These are phyloP conservation scores for Polietes domitor DNA, from an alignment of 2,888 invertebrate species.

Conservation along the genomic window DNA sequence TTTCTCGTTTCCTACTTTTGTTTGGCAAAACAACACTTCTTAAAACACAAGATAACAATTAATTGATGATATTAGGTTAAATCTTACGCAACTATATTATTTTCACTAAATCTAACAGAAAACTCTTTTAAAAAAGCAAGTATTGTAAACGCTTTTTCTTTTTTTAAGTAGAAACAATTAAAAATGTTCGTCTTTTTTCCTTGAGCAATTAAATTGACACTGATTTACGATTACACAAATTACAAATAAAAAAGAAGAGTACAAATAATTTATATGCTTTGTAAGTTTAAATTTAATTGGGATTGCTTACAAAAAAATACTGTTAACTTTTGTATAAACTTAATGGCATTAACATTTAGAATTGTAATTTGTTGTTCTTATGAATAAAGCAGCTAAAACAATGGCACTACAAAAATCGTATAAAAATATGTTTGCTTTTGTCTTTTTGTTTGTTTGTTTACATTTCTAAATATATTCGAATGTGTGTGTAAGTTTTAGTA, in stretches of 20 bases:
- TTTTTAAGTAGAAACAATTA: background rate
- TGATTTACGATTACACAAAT: constrained; percentile 6
- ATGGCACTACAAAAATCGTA: constrained; percentile 65
- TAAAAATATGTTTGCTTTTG: constrained; percentile 57
- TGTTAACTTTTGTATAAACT: constrained; percentile 53
- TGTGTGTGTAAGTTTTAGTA: constrained; percentile 33
- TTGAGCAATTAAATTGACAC: constrained; percentile 52
- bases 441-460: constrained; percentile 23
- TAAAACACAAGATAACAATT: constrained; percentile 65
- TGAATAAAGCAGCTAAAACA: constrained; percentile 53
- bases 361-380: constrained; percentile 50
- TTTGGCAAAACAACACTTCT: constrained; percentile 44
- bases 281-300: constrained; percentile 14
- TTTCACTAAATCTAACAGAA: constrained; percentile 23
- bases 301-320: constrained; percentile 47
- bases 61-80: constrained; percentile 51
- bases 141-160: constrained; percentile 9
- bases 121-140: constrained; percentile 20
- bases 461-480: background rate
- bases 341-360: constrained; percentile 38
- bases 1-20: constrained; percentile 20
- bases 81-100: constrained; percentile 22
- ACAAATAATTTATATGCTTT: background rate
- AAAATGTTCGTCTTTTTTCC: constrained; percentile 42
- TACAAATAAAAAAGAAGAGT: constrained; percentile 12